These are phyloP conservation scores for Aporophyla lueneburgensis DNA, from an alignment of 2,888 invertebrate genomes.

Conservation along the genomic window DNA sequence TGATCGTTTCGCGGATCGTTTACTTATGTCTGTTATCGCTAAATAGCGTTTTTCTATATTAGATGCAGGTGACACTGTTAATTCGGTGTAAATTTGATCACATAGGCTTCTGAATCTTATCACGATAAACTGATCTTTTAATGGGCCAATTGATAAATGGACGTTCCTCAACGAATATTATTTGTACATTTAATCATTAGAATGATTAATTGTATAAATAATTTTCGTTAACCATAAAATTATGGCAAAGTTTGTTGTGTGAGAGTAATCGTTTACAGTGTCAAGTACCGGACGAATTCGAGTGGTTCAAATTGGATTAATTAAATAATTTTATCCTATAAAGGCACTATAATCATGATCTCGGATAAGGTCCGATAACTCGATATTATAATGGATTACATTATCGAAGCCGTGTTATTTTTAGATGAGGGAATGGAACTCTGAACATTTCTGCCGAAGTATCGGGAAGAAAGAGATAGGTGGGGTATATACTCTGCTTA, in stretches of 20 bases:
- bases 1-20: too few species aligned
- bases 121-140: not conserved
- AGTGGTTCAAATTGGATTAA: not conserved
- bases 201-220: not conserved
- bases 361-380: not conserved
- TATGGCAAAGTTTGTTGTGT: not conserved
- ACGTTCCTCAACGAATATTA: not conserved
- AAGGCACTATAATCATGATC: too few species aligned
- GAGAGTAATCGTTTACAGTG: not conserved
- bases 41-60: not conserved
- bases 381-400: not conserved
- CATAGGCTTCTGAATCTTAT: not conserved
- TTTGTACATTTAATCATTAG: too few species aligned
- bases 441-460: conserved; percentile 16
- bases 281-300: not conserved
- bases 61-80: not conserved
- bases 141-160: not conserved
- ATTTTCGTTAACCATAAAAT: not conserved
- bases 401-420: conserved; percentile 17
- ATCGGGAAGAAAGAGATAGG: conserved; percentile 12
- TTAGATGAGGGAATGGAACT: conserved; percentile 6
- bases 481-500: conserved; percentile 13
- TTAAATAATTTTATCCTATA: not conserved
- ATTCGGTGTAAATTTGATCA: not conserved
- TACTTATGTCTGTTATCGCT: not conserved